phyloP scores from a whole-genome alignment of 1,140 invertebrate genomes.

The Prorops nasuta region DNA sequence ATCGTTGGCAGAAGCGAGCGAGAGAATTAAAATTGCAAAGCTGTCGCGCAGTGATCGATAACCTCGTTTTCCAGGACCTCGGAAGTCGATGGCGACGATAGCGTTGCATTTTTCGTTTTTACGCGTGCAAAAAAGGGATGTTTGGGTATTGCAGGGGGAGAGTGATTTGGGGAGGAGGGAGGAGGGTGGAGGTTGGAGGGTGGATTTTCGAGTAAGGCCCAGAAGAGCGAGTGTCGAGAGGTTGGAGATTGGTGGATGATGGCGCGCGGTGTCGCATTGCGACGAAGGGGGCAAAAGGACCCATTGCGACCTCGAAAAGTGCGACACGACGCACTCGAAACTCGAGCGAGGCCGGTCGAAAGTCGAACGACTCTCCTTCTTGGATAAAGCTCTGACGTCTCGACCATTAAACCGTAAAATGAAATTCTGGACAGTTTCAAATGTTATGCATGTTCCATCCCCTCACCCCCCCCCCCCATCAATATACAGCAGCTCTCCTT shows the following conservation, averaged over 20 bases:
- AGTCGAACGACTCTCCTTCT: constrained; percentile 26
- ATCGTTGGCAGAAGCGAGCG: no score
- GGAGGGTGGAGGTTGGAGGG: constrained; percentile 14
- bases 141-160: neutral
- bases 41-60: no score
- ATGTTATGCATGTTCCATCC: no score
- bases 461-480: no score
- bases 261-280: constrained; percentile 35
- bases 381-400: no score
- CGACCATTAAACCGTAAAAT: constrained; percentile 2
- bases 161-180: constrained; percentile 1
- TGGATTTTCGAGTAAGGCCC: no score
- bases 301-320: constrained; percentile 35
- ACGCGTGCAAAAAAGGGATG: no score
- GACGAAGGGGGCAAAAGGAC: constrained; percentile 29
- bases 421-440: neutral
- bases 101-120: no score
- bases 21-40: no score
- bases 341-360: constrained; percentile 32
- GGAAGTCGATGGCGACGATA: no score
- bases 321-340: constrained; percentile 31
- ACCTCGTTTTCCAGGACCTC: no score
- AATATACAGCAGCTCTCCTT: no score
- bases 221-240: constrained; percentile 13
- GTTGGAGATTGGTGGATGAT: constrained; percentile 21